Evolutionary conservation across 2,797 vertebrate species (phyloP).

Genomic region (Anabacerthia variegaticeps): DNA sequence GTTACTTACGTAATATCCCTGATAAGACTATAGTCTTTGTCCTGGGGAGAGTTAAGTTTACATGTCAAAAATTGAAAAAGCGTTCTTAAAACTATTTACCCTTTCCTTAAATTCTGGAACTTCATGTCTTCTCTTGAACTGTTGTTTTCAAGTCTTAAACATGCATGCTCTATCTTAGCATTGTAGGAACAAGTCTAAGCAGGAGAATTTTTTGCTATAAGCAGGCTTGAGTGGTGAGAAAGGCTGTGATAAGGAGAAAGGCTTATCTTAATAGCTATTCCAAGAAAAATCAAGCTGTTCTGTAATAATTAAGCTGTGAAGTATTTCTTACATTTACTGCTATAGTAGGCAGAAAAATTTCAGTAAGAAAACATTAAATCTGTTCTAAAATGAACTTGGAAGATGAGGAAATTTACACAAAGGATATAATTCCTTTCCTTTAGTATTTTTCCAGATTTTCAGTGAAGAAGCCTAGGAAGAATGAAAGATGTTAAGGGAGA

Average conservation of each 20-base stretch:
- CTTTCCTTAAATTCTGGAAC: neutral
- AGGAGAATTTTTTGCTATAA: neutral
- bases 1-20: neutral
- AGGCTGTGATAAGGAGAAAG: neutral
- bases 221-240: neutral
- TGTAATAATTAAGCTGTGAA: neutral
- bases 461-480: neutral
- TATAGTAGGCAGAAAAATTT: neutral
- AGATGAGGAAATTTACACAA: neutral
- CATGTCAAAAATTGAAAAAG: neutral
- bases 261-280: neutral
- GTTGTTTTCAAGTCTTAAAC: neutral
- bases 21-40: neutral
- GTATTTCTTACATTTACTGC: neutral
- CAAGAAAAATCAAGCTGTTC: neutral
- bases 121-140: neutral
- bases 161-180: neutral
- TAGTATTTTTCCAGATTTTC: neutral
- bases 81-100: neutral
- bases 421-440: neutral
- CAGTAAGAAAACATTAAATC: neutral
- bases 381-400: neutral
- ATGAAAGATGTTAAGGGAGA: neutral
- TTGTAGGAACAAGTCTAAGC: neutral
- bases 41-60: neutral